Evolutionary conservation across 2,888 invertebrate species (phyloP).

Genomic region (Ellobium chinense): DNA sequence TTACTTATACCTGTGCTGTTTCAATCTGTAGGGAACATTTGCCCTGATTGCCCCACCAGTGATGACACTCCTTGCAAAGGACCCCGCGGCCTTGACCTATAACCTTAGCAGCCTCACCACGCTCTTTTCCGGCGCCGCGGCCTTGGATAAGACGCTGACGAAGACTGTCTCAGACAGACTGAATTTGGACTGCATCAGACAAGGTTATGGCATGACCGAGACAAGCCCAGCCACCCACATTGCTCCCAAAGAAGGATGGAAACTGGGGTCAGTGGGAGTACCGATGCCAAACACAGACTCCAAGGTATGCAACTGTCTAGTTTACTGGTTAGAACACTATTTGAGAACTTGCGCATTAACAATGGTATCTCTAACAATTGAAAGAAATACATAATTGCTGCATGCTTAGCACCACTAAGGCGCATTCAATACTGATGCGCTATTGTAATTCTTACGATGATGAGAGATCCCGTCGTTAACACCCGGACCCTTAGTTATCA

Average conservation of each 20-base stretch:
- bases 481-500: no score
- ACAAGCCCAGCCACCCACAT: constrained; percentile 63
- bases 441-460: no score
- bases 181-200: constrained; percentile 87
- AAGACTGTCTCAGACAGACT: constrained; percentile 82
- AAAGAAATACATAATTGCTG: no score
- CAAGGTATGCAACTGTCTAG: constrained; percentile 80
- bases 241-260: constrained; percentile 77
- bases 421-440: no score
- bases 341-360: no score
- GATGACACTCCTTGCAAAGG: constrained; percentile 86
- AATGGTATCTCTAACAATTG: no score
- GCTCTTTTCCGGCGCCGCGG: constrained; percentile 89
- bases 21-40: constrained; percentile 62
- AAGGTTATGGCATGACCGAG: constrained; percentile 74
- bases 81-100: constrained; percentile 85
- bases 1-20: no score
- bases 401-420: no score
- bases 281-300: constrained; percentile 83
- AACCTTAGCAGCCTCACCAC: constrained; percentile 86
- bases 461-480: no score
- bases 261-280: constrained; percentile 85
- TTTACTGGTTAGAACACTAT: no score
- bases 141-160: constrained; percentile 85
- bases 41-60: constrained; percentile 85